These are phyloP conservation scores for Hirtodrosophila confusa DNA, from an alignment of 2,888 invertebrate species.

Conservation along the genomic window DNA sequence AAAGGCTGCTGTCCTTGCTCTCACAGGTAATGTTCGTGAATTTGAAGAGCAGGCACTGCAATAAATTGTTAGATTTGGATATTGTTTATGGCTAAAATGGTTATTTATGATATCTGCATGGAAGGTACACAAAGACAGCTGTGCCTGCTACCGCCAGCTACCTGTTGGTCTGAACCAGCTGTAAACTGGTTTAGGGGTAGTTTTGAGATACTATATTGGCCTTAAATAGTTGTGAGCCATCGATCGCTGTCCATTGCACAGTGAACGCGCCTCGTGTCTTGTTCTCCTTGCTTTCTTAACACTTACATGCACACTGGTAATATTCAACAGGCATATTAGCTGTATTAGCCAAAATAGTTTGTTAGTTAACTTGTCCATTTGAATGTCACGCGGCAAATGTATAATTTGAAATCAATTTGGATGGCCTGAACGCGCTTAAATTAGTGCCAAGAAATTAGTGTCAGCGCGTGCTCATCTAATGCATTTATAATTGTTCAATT, in stretches of 20 bases:
- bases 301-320: conserved; percentile 14
- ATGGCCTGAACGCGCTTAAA: neutral
- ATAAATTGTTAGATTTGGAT: too few species aligned
- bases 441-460: neutral
- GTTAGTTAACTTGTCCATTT: conserved; percentile 8
- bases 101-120: too few species aligned
- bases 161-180: too few species aligned
- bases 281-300: neutral
- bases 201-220: too few species aligned
- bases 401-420: neutral
- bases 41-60: neutral
- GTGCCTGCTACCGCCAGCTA: too few species aligned
- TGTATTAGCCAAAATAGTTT: neutral
- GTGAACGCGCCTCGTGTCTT: too few species aligned
- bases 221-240: too few species aligned
- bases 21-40: conserved; percentile 37
- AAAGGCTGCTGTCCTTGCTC: neutral
- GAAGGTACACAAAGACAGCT: too few species aligned
- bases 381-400: conserved; percentile 1
- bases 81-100: too few species aligned
- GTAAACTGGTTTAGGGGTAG: too few species aligned
- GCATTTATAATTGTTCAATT: conserved; percentile 14
- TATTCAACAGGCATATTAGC: conserved; percentile 1
- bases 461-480: neutral
- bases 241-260: too few species aligned